Evolutionary conservation across 2,888 invertebrate genomes (phyloP).

Genomic region (Griposia aprilina): DNA sequence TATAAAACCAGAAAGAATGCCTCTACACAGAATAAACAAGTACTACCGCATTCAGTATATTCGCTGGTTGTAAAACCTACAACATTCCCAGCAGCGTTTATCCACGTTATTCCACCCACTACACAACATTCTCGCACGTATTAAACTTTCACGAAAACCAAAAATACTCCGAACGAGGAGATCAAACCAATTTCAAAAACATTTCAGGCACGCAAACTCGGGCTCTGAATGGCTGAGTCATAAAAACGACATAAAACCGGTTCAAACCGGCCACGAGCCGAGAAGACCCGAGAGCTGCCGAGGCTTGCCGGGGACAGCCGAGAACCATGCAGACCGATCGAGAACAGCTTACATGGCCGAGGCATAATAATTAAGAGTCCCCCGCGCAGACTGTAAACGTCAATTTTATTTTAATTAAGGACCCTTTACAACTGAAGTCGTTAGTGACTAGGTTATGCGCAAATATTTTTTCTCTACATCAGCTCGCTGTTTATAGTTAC

Average conservation of each 20-base stretch:
- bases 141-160: constrained; percentile 66
- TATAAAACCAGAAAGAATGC: constrained; percentile 27
- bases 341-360: constrained; percentile 74
- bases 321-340: constrained; percentile 60
- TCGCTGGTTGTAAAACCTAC: constrained; percentile 44
- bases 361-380: constrained; percentile 77
- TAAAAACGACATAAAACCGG: constrained; percentile 72
- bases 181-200: constrained; percentile 68
- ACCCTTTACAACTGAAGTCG: constrained; percentile 73
- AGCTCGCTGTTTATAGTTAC: constrained; percentile 45
- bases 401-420: constrained; percentile 82
- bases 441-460: constrained; percentile 70
- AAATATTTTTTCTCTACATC: constrained; percentile 62
- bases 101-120: constrained; percentile 46
- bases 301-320: constrained; percentile 57
- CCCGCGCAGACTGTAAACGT: constrained; percentile 73
- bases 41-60: constrained; percentile 39
- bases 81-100: constrained; percentile 38
- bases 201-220: constrained; percentile 68
- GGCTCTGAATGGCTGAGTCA: constrained; percentile 63
- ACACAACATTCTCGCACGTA: constrained; percentile 60
- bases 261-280: constrained; percentile 61
- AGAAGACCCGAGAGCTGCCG: constrained; percentile 57
- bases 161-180: constrained; percentile 61
- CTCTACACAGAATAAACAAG: constrained; percentile 37